Evolutionary conservation across 23 tunicate genomes (phyloP).

Genomic region (Trididemnum clinides): DNA sequence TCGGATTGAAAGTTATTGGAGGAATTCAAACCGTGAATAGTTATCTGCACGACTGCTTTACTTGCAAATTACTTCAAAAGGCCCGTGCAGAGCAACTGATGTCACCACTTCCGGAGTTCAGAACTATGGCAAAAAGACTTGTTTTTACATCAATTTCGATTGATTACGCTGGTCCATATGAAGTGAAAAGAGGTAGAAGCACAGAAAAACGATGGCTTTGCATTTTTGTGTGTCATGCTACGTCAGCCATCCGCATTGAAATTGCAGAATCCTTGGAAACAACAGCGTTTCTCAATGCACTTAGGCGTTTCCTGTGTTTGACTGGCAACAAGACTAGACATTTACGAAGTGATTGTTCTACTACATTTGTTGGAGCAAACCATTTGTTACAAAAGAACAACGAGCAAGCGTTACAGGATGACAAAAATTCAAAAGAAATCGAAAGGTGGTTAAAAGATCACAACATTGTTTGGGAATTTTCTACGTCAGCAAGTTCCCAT

Average conservation of each 20-base stretch:
- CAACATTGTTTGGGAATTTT: background rate
- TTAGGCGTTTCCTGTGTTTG: background rate
- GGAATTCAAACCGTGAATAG: background rate
- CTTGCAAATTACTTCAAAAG: background rate
- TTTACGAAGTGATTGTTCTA: background rate
- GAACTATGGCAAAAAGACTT: background rate
- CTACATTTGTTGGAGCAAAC: slow-evolving; percentile 3
- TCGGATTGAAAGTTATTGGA: background rate
- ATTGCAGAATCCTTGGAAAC: background rate
- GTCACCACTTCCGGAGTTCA: slow-evolving; percentile 6
- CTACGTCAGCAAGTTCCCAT: background rate
- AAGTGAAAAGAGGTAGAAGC: slow-evolving; percentile 4
- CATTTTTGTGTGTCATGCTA: background rate
- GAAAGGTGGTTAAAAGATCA: background rate
- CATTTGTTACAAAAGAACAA: background rate
- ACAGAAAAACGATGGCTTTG: background rate
- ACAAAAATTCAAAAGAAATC: background rate
- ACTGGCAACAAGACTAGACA: background rate
- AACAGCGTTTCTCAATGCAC: background rate
- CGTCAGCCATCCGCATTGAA: background rate
- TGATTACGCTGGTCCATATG: slow-evolving; percentile 8
- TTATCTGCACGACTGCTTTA: background rate
- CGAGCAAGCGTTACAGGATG: background rate
- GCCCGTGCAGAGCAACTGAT: background rate
- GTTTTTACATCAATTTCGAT: background rate